Percentiles rank a stretch among this genome's conserved stretches.
These are phyloP conservation scores for Nycticorax nycticorax DNA, from an alignment of 2,113 vertebrate species.

Conservation along the genomic window DNA sequence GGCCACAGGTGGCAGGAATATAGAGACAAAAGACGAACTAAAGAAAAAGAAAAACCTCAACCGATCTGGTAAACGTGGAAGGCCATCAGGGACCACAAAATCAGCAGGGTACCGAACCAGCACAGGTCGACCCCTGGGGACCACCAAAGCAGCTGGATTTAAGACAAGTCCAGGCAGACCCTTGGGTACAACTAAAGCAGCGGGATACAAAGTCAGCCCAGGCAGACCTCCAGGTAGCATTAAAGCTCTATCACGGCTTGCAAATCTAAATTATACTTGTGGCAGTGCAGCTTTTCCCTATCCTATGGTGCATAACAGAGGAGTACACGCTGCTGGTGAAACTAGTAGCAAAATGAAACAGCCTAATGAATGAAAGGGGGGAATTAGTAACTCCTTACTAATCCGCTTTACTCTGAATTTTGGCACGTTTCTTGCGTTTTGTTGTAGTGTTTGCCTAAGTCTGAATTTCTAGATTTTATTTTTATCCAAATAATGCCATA, in stretches of 20 bases:
- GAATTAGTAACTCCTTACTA: constrained; percentile 35
- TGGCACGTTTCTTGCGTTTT: constrained; percentile 62
- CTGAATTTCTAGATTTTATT: constrained; percentile 58
- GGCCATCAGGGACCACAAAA: constrained; percentile 95
- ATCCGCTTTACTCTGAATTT: constrained; percentile 47
- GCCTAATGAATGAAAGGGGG: constrained; percentile 78
- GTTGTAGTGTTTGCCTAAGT: constrained; percentile 49
- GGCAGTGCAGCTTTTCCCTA: constrained; percentile 93
- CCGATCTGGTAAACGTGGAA: constrained; percentile 90
- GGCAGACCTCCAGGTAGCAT: constrained; percentile 97
- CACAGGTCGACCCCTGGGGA: constrained; percentile 94
- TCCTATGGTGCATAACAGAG: constrained; percentile 87
- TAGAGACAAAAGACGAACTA: constrained; percentile 84
- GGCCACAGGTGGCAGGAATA: constrained; percentile 77
- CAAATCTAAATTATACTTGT: constrained; percentile 89
- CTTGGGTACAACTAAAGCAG: constrained; percentile 94
- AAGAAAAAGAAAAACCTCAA: constrained; percentile 94
- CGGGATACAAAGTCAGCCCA: constrained; percentile 97
- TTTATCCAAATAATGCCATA: constrained; percentile 41
- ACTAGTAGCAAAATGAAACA: constrained; percentile 86
- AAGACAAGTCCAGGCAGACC: constrained; percentile 98
- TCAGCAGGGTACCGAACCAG: constrained; percentile 97
- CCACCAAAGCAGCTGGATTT: constrained; percentile 97
- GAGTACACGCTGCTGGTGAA: constrained; percentile 82
- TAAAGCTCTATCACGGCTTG: constrained; percentile 93